Percentiles rank a stretch among this genome's conserved stretches.
Evolutionary conservation across 2,888 invertebrate species (phyloP).

Genomic region (Xestia sexstrigata): DNA sequence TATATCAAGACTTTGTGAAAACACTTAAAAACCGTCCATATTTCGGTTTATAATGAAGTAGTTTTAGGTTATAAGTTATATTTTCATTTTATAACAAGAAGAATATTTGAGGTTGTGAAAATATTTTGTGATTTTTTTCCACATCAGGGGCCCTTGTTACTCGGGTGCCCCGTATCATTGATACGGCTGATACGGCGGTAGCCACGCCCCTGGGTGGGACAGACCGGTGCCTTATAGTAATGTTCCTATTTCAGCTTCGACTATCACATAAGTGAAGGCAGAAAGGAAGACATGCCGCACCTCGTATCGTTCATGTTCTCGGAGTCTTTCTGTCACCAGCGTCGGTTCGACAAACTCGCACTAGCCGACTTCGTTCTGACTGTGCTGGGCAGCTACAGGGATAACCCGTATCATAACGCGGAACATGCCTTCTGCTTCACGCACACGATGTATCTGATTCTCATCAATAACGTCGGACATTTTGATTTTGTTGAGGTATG

Average conservation of each 20-base stretch:
- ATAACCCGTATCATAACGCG: constrained; percentile 91
- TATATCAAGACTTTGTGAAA: too few relatives aligned
- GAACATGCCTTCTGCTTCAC: constrained; percentile 92
- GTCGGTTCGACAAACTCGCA: constrained; percentile 77
- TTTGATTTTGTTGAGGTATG: constrained; percentile 88
- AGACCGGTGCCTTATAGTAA: not conserved
- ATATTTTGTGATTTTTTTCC: too few relatives aligned
- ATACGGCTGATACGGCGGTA: too few relatives aligned
- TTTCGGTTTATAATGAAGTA: too few relatives aligned
- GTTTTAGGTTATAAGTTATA: too few relatives aligned
- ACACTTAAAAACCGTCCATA: too few relatives aligned
- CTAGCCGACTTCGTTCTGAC: constrained; percentile 89
- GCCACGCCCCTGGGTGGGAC: not conserved
- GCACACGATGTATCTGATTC: constrained; percentile 91
- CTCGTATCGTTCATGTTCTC: constrained; percentile 89
- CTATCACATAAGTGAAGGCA: constrained; percentile 90
- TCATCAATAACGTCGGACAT: constrained; percentile 84
- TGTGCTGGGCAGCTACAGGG: constrained; percentile 85
- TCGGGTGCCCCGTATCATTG: too few relatives aligned
- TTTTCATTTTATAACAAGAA: too few relatives aligned
- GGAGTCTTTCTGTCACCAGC: constrained; percentile 84
- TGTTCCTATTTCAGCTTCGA: constrained; percentile 82
- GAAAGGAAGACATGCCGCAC: constrained; percentile 87
- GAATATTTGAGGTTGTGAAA: too few relatives aligned
- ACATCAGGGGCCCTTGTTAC: too few relatives aligned